Evolutionary conservation across 1,140 invertebrate genomes (phyloP), one percentile per base, ranked within the genome.

Genomic region (Chrysoperla carnea): DNA sequence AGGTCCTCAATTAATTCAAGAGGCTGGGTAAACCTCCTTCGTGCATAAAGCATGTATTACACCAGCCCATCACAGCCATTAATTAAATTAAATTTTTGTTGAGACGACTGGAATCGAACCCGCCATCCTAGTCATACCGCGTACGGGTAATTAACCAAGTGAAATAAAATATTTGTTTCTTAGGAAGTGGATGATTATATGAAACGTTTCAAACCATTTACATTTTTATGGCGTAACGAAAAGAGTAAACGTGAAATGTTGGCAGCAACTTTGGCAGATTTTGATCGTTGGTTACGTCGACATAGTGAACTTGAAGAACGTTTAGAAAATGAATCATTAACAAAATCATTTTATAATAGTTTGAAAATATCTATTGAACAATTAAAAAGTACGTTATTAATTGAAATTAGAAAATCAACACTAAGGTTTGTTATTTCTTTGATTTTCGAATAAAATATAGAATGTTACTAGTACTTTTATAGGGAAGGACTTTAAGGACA

Each of bases 161-260:
- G n/a, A n/a, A n/a, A n/a, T n/a, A n/a, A 8, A 15, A 1, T 7
- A 27, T 29, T 39, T 27, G 47, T 46, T 33, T 49, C 54, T 6
- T 46, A 86, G 81, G 81, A 85, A 59, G 64, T 86, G 9, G 67
- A 63, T 15, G 73, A 72, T 36, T 82, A 87, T 49, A 70, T 91
- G 8, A 76, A 84, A 47, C 71, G 75, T 48, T 93, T 89, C 82
- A 73, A 78, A 36, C 78, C 81, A 0, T 93, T 90, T 55, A 79
- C 85, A 53, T 79, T 84, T 48, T 69, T 93, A 11, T 93, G 90
- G 89, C 81, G 84, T 54, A 80, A 82, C 49, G 84, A 92, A 54
- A 76, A 79, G 44, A 80, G 75, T 9, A 67, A 79, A 11, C 70
- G 80, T 15, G 81, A 88, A 50, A 69, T 93, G 23, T 64, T 89